Evolutionary conservation across 2,113 vertebrate genomes (phyloP), one percentile per base, ranked within the genome.

Genomic region (Dascyllus trimaculatus): DNA sequence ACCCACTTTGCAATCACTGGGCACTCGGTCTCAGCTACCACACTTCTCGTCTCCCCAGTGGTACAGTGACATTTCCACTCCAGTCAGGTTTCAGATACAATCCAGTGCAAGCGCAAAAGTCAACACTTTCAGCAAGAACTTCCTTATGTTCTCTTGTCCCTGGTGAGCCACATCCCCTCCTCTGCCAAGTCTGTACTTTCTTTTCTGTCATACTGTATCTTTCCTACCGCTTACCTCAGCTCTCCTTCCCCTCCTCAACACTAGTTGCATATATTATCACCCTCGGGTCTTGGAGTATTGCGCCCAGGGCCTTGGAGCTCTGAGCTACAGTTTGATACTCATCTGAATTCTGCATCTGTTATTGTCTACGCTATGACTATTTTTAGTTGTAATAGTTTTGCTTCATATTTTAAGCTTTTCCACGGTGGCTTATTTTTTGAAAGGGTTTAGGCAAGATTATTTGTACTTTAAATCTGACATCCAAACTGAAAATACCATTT

Each of bases 61-160:
- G 49, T 26, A 40, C 56, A 2, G 4, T 59, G 74, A 67, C 52
- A 80, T 77, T 74, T 76, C 38, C 19, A 52, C 53, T 81, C 57
- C 43, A 24, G 66, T 57, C 81, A 63, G 49, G 48, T 54, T 48
- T 58, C 10, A 43, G 54, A 64, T 67, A 72, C 51, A 71, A 24
- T 57, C 54, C 71, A 48, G 18, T 48, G 24, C n/a, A 56, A 49
- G 54, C 14, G 48, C 51, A 75, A 75, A 67, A 78, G 45, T 48
- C 61, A 13, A 64, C 35, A 53, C 49, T 62, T 65, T 5, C 32
- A 71, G 40, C 48, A 46, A 21, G 48, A 81, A 56, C 38, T 15
- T 56, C 38, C 29, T 66, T 5, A 5, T 43, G 40, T 40, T 73
- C n/a, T 18, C 48, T 56, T 2, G 21, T 75, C 49, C 49, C 64